Evolutionary conservation across 2,888 invertebrate genomes (phyloP).

Genomic region (Ennomos erosarius): DNA sequence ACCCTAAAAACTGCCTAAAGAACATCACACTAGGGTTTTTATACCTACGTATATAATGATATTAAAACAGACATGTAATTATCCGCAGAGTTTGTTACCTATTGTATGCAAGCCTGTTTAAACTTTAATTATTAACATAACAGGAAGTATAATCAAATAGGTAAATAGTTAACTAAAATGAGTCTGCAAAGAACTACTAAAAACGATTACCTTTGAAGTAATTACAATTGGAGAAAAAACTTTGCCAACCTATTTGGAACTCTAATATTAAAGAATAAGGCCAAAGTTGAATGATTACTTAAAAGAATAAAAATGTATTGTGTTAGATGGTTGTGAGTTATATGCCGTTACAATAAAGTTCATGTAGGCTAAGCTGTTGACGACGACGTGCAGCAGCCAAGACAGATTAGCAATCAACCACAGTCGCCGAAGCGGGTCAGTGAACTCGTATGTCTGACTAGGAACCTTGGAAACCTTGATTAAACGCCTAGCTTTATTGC

Average conservation of each 20-base stretch:
- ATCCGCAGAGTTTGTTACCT: too few relatives aligned
- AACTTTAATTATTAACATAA: constrained; percentile 1
- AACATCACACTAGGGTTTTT: too few relatives aligned
- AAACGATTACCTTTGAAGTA: constrained; percentile 8
- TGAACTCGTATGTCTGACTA: constrained; percentile 31
- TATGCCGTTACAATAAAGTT: constrained; percentile 3
- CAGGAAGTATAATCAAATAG: constrained; percentile 18
- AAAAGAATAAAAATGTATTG: too few relatives aligned
- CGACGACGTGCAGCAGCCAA: constrained; percentile 20
- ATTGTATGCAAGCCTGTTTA: too few relatives aligned
- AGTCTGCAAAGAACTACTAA: constrained; percentile 13
- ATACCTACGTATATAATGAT: too few relatives aligned
- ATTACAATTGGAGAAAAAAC: constrained; percentile 13
- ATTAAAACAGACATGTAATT: too few relatives aligned
- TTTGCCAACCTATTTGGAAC: constrained; percentile 2
- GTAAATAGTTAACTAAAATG: constrained; percentile 4
- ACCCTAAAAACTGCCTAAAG: too few relatives aligned
- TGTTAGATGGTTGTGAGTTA: constrained; percentile 6
- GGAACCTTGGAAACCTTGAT: constrained; percentile 16
- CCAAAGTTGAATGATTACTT: background rate
- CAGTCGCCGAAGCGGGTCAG: constrained; percentile 36
- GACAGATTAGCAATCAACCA: constrained; percentile 53
- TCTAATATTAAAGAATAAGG: constrained; percentile 5
- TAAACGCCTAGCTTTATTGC: constrained; percentile 9
- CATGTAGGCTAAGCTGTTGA: constrained; percentile 13